Evolutionary conservation across 2,113 vertebrate species (phyloP).

Genomic region (Eira barbara): DNA sequence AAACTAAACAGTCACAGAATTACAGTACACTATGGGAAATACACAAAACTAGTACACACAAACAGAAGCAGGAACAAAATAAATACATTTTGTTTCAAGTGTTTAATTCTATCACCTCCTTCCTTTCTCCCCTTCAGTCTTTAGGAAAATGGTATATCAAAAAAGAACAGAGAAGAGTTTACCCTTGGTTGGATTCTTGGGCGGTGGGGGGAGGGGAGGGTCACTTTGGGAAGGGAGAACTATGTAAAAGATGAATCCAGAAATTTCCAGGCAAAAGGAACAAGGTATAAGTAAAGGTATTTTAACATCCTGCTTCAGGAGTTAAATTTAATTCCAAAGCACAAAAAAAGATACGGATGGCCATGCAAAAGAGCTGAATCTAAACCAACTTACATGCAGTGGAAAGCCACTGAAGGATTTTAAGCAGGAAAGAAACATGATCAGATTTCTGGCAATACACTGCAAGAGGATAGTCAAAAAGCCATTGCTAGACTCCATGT

Average conservation of each 20-base stretch:
- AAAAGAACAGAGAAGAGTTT: not conserved
- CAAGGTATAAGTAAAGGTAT: not conserved
- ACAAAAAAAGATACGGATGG: not conserved
- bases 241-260: not conserved
- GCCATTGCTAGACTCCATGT: not conserved
- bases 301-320: not conserved
- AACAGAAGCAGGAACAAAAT: not conserved
- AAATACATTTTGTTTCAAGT: not conserved
- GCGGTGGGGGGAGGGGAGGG: rapidly evolving
- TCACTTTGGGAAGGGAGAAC: not conserved
- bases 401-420: not conserved
- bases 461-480: not conserved
- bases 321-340: not conserved
- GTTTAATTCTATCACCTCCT: not conserved
- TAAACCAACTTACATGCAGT: not conserved
- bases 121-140: not conserved
- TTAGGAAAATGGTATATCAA: not conserved
- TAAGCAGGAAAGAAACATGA: not conserved
- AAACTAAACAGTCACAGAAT: not conserved
- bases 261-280: not conserved
- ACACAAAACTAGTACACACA: not conserved
- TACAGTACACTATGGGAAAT: not conserved
- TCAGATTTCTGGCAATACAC: not conserved
- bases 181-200: not conserved
- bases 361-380: not conserved